Base-by-base conservation (phyloP, 2,113 vertebrate species). In the Galbula dea region DNA sequence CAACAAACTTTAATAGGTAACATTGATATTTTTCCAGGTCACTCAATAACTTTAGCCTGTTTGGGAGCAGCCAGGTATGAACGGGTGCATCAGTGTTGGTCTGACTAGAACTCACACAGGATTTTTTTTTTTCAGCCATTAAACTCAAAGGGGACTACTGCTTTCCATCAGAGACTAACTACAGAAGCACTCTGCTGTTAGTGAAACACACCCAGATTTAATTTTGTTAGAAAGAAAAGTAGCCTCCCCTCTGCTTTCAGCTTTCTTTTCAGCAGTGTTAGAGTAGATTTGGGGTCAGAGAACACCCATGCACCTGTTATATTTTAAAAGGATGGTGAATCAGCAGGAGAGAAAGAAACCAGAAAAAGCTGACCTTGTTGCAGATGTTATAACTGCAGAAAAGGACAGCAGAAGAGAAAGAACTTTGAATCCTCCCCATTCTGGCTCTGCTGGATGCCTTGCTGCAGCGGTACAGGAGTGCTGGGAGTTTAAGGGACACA, bases 321-420 rank as follows among this genome's bases (percentile, higher is more conserved):
- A 79, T 8, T 88, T 94, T 61, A 90, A 87, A 79, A 87, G 83
- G 86, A 92, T 72, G 73, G 73, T 45, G 78, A 77, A 89, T 43
- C 83, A 96, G 91, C 81, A 86, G 81, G 90, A 43, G 95, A 92
- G 55, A 95, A 91, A 92, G 84, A n/a, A 92, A 91, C 26, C 43
- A 91, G 88, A 54, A 81, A 83, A 94, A 83, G 49, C 54, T 85
- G 84, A 57, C 93, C 85, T 91, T 93, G 86, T 20, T 72, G 37
- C 82, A 89, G 78, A 71, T 96, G 51, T 89, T 84, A n/a, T 7
- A 76, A 61, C 62, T 92, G 84, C 61, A 76, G 73, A 30, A 48
- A 62, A 89, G 85, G 88, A 76, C 37, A 52, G 49, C 0, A 0
- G 83, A 52, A 77, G 61, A 84, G 39, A 66, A 22, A 54, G 15